phyloP scores from a whole-genome alignment of 2,113 vertebrate genomes.

The Cyanoramphus novaezelandiae region DNA sequence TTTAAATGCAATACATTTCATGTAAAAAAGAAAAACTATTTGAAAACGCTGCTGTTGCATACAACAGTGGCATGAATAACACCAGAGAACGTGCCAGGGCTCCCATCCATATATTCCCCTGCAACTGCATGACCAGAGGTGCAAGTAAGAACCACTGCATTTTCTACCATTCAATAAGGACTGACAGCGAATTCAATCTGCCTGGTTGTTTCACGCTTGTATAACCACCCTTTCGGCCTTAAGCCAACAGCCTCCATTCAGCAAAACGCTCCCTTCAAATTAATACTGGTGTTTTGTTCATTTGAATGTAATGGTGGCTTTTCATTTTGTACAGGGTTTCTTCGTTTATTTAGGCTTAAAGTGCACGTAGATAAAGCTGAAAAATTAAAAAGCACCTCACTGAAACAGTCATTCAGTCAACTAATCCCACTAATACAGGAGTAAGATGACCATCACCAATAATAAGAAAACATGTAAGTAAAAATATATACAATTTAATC shows the following conservation, averaged over 20 bases:
- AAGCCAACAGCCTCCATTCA: neutral
- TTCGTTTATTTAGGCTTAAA: neutral
- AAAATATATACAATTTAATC: neutral
- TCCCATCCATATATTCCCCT: neutral
- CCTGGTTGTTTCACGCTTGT: neutral
- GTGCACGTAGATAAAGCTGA: neutral
- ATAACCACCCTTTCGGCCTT: neutral
- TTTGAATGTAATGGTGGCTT: neutral
- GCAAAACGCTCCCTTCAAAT: neutral
- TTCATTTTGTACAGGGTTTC: neutral
- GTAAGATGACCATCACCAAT: neutral
- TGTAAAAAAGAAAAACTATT: neutral
- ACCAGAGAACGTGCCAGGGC: neutral
- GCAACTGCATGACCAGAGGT: neutral
- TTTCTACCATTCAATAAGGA: neutral
- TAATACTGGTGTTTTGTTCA: neutral
- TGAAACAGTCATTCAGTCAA: neutral
- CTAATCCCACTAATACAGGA: neutral
- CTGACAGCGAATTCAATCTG: neutral
- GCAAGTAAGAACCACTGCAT: neutral
- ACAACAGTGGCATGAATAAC: neutral
- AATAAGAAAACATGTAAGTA: neutral
- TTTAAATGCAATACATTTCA: neutral
- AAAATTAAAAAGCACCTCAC: neutral
- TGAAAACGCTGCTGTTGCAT: neutral